These are phyloP conservation scores for Xestia rhomboidea DNA, from an alignment of 2,888 invertebrate genomes.

Conservation along the genomic window DNA sequence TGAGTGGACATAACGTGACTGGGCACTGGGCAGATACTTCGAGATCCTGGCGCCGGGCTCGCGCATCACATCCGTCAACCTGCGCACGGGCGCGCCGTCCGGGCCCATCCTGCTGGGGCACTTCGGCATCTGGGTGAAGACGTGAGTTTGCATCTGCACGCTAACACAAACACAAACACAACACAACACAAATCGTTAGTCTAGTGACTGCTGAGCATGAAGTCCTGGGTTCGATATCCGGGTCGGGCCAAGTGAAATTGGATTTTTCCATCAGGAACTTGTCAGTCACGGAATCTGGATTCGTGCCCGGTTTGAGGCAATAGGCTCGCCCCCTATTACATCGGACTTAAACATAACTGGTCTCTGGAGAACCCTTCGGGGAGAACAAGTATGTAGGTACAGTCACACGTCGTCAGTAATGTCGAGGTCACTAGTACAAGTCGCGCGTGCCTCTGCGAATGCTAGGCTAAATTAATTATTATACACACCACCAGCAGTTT, in stretches of 20 bases:
- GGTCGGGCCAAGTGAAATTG: neutral
- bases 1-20: neutral
- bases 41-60: conserved; percentile 68
- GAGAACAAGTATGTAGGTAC: too few species aligned
- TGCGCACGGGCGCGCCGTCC: conserved; percentile 68
- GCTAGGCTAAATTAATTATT: neutral
- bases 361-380: neutral
- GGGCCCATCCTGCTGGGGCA: conserved; percentile 83
- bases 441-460: neutral
- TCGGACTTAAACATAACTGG: neutral
- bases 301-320: neutral
- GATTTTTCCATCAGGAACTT: neutral
- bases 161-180: neutral
- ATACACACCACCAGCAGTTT: too few species aligned
- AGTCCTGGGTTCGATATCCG: neutral
- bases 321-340: neutral
- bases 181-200: neutral
- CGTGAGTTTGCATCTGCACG: conserved; percentile 7
- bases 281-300: neutral
- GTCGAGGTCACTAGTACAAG: neutral
- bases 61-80: conserved; percentile 76
- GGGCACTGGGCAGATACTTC: conserved; percentile 79
- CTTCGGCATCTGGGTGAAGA: conserved; percentile 76
- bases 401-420: neutral
- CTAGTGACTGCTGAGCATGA: neutral